Conservation (phyloP, 1,140 invertebrate species). For the Notospermus geniculatus region DNA sequence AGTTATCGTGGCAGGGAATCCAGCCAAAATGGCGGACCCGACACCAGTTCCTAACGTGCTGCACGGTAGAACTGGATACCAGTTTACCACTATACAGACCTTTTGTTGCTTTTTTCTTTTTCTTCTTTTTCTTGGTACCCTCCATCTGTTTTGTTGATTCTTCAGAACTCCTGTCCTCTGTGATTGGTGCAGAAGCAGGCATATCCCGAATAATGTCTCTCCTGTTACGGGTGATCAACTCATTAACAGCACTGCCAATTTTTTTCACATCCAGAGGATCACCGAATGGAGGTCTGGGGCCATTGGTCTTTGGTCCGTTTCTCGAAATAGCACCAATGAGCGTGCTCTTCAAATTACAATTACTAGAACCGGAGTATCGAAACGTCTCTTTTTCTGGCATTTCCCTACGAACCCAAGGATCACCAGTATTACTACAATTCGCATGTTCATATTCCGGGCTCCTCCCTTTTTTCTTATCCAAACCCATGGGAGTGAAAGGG, state of each 20-base stretch:
- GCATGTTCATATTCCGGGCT: neutral
- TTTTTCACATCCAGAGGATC: neutral
- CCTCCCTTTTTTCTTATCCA: no score
- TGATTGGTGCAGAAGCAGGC: neutral
- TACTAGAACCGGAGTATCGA: no score
- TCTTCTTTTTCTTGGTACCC: conserved; percentile 9
- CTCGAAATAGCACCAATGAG: neutral
- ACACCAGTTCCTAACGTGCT: no score
- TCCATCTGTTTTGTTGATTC: neutral
- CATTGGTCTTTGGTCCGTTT: neutral
- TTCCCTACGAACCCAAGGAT: no score
- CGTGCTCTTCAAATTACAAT: neutral
- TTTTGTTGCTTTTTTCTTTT: conserved; percentile 6
- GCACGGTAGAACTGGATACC: no score
- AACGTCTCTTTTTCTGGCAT: no score
- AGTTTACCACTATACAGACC: conserved; percentile 13
- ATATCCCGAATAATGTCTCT: neutral
- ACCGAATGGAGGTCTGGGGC: conserved; percentile 4
- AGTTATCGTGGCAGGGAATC: no score
- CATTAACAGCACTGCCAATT: neutral
- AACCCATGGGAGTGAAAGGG: neutral
- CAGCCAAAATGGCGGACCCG: no score
- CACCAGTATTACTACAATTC: neutral
- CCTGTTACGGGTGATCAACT: neutral
- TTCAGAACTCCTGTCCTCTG: neutral